A percentile compares a stretch with the other conserved stretches of the same genome.
These are phyloP conservation scores for Coptotermes formosanus DNA, from an alignment of 1,140 invertebrate species.

Conservation along the genomic window DNA sequence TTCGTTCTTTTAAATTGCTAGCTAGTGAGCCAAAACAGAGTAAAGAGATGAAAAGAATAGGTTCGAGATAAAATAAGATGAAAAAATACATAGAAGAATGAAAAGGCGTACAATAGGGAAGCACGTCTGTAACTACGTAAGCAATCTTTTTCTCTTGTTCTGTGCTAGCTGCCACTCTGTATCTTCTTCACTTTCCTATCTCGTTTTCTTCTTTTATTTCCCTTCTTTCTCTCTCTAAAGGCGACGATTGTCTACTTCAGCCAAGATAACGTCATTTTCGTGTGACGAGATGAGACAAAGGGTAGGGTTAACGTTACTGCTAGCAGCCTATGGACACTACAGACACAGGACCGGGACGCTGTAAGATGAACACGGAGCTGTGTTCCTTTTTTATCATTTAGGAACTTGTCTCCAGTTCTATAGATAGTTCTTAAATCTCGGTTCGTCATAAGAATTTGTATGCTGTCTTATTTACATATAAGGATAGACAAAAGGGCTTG, in stretches of 20 bases:
- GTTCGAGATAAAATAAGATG: not conserved
- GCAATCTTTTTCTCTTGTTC: not conserved
- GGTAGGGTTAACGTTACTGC: not conserved
- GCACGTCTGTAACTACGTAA: not conserved
- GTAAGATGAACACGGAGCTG: not conserved
- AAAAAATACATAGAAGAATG: not conserved
- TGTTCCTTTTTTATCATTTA: conserved; percentile 1
- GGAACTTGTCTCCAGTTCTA: not conserved
- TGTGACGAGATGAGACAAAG: conserved; percentile 18
- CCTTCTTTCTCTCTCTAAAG: not conserved
- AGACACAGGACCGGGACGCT: not conserved
- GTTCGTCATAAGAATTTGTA: not conserved
- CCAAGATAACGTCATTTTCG: conserved; percentile 11
- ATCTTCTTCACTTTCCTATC: not conserved
- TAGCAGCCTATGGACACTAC: not conserved
- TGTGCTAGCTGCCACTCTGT: not conserved
- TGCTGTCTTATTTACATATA: too few species aligned
- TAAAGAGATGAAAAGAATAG: not conserved
- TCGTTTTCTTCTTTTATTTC: not conserved
- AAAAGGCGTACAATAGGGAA: not conserved
- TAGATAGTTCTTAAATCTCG: not conserved
- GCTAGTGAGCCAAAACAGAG: not conserved
- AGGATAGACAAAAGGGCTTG: too few species aligned
- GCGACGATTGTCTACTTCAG: conserved; percentile 10
- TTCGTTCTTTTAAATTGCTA: not conserved